phyloP scores from a whole-genome alignment of 2,113 vertebrate genomes.

The Caranx melampygus region DNA sequence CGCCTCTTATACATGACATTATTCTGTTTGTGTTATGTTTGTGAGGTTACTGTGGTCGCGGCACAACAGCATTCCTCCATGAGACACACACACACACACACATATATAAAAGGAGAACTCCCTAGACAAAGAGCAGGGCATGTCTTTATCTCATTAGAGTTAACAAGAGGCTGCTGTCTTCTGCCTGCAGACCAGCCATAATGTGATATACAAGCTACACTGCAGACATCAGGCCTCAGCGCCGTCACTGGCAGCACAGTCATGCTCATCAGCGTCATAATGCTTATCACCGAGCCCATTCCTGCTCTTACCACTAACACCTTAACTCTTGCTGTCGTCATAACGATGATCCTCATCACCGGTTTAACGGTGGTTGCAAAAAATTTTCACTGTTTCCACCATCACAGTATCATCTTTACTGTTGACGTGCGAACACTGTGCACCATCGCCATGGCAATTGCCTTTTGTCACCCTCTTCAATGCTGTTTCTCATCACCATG shows the following conservation, averaged over 20 bases:
- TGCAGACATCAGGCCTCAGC: constrained; percentile 41
- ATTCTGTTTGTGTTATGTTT: constrained; percentile 45
- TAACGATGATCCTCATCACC: constrained; percentile 23
- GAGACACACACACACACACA: constrained; percentile 22
- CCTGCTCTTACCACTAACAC: neutral
- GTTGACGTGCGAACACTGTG: constrained; percentile 29
- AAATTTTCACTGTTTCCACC: neutral
- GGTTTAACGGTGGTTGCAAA: constrained; percentile 13
- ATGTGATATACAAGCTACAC: constrained; percentile 66
- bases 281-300: constrained; percentile 9
- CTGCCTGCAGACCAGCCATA: constrained; percentile 67
- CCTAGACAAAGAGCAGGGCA: constrained; percentile 75
- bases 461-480: constrained; percentile 56
- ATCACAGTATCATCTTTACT: constrained; percentile 20
- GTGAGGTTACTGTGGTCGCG: constrained; percentile 49
- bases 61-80: constrained; percentile 28
- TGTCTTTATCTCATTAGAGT: constrained; percentile 81
- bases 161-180: constrained; percentile 79
- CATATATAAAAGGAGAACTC: constrained; percentile 54
- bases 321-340: constrained; percentile 22
- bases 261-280: constrained; percentile 13
- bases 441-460: constrained; percentile 66
- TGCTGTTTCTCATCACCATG: constrained; percentile 63
- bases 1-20: constrained; percentile 41
- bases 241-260: constrained; percentile 6